Evolutionary conservation across 1,140 invertebrate genomes (phyloP), one percentile per base, ranked within the genome.

Genomic region (Eupristina koningsbergeri): DNA sequence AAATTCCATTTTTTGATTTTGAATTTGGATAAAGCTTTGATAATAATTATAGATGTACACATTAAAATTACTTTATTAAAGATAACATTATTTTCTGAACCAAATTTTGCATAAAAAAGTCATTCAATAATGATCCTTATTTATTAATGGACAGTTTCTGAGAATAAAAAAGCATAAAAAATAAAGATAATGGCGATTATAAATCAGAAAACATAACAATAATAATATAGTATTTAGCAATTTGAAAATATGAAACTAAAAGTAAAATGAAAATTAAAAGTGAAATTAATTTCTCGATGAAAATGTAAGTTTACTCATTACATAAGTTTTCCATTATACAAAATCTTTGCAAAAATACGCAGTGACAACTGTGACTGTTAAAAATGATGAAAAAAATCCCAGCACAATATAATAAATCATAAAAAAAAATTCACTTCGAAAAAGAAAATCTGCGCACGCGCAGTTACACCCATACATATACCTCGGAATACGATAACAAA

Each of bases 391-490:
- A 53, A 53, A 26, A 26, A 58, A 58, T 26, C 22, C 26, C 22
- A 58, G 22, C 26, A 26, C 29, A 19, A 39, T 39, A 69, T 19
- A n/a, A 71, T 26, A 41, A 41, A 31, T 29, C 15, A 34, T 75
- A 15, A 31, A 75, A 8, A 75, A 50, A 53, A 53, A 75, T 22
- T 7, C 22, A 17, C 9, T 0, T 6, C 8, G 7, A 31, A 47
- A 61, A 50, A 83, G 63, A 77, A 83, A 64, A 69, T 8, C 22
- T 47, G 71, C 36, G 69, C 26, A 26, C 41, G 71, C 26, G 41
- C 41, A 45, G 6, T 11, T 45, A 45, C 41, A 45, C 41, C 6
- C 11, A 45, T 5, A 45, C 41, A 11, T 11, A 11, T 34, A 58
- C n/a, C 6, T 7, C 6, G 6, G 69, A 1, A 26, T 26, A 34